Base-by-base conservation (phyloP, 2,888 invertebrate genomes). In the Gonocerus acuteangulatus region DNA sequence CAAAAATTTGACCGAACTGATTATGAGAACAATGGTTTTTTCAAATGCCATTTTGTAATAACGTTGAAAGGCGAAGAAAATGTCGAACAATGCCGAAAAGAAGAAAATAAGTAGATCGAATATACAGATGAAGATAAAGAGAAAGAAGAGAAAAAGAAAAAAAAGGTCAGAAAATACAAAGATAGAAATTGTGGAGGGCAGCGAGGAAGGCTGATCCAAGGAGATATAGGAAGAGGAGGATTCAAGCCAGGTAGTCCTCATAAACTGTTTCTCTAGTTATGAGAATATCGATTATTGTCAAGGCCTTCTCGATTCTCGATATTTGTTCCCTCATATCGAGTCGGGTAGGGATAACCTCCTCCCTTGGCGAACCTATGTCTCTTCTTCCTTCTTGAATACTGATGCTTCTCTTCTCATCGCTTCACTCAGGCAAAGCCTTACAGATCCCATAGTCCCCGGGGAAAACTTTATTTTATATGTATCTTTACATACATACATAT, bases 201-300 rank as follows among this genome's bases (percentile, higher is more conserved):
- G n/a, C 9, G 39, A 15, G 7, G 39, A 15, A 15, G 3, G 39
- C 39, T 39, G 39, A 39, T 39, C 39, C 39, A n/a, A n/a, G 39
- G 39, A 54, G 54, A 54, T 54, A 21, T 54, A 54, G 23, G 54
- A 54, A 42, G 39, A 47, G 47, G 47, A 32, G 51, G 48, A 62
- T 62, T 64, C 64, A 60, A 59, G 45, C 54, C 64, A 64, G 64
- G 64, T 64, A 64, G 56, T 22, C 27, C 44, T 36, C 62, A 62
- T 64, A 64, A 64, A 64, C 59, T 62, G 62, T 45, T 22, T 57
- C 44, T 39, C 62, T 62, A 62, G 64, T 63, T 63, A 63, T 63
- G 57, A 47, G 52, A 39, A 59, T 64, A 64, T 64, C 61, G 64
- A 64, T 64, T 64, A 64, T 62, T 60, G 62, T 27, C 58, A 13